phyloP scores from a whole-genome alignment of 2,888 invertebrate species.

The Drosophila fungiperda region DNA sequence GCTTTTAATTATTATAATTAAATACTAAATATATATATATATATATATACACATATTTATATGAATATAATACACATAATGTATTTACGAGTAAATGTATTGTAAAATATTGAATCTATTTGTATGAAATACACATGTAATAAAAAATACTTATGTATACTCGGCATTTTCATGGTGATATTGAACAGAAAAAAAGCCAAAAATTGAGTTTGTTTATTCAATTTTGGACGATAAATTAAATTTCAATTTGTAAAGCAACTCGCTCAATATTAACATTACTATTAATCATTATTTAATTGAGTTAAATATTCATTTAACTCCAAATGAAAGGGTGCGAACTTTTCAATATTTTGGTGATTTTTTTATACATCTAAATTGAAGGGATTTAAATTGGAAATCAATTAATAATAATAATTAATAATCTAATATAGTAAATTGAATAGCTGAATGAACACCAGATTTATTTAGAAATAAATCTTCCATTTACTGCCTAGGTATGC shows the following conservation, averaged over 20 bases:
- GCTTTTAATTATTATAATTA: conserved; percentile 70
- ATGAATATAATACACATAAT: conserved; percentile 57
- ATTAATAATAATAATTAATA: too few relatives aligned
- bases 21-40: conserved; percentile 36
- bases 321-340: background rate
- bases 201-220: background rate
- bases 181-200: conserved; percentile 23
- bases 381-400: background rate
- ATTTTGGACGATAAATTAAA: background rate
- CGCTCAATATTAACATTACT: background rate
- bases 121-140: conserved; percentile 79
- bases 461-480: background rate
- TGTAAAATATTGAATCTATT: conserved; percentile 80
- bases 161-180: conserved; percentile 55
- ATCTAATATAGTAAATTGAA: background rate
- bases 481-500: background rate
- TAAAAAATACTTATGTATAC: conserved; percentile 51
- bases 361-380: background rate
- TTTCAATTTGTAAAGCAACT: background rate
- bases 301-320: background rate
- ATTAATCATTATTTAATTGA: background rate
- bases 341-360: background rate
- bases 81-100: conserved; percentile 69
- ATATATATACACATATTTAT: conserved; percentile 19
- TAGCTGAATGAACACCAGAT: background rate